Evolutionary conservation across 2,797 vertebrate genomes (phyloP), one percentile per base, ranked within the genome.

Genomic region (Centropyge bicolor): DNA sequence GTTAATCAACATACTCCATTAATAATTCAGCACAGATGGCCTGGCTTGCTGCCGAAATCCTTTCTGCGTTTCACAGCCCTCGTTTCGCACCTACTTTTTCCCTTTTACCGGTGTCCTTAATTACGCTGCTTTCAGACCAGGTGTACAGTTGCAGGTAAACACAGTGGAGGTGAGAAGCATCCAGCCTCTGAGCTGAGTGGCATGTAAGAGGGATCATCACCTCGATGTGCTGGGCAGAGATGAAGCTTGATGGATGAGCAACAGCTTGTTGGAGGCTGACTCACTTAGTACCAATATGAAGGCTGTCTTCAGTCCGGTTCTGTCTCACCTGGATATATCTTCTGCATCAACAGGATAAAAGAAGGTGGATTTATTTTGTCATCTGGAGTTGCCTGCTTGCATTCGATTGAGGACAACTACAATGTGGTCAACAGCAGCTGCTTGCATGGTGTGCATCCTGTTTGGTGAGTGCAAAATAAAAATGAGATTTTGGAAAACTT

Each of bases 21-120:
- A 95, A 96, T 96, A 91, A 94, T 96, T 95, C 84, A 96, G 64
- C 69, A 67, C 43, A 70, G 49, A 74, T 59, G 78, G 87, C 75
- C 49, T 70, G 86, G 88, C 81, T 82, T 86, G 78, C 72, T 64
- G 71, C 83, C 59, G 80, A 93, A 93, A 95, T 94, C 93, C 91
- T 73, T 89, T 91, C 86, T 85, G 86, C 71, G 66, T 92, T 94
- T 93, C 92, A 86, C 90, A 81, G 90, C 90, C 90, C 69, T 86
- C 81, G 13, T 86, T 93, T 94, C 85, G 59, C 93, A 94, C 92
- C 93, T 86, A 14, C 73, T 48, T 63, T 60, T 17, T 12, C 59
- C 27, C 60, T 43, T 56, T 73, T 80, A 66, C 65, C 27, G 24
- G 73, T 70, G 83, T 86, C 75, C 85, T 91, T 91, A 92, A 92